Conservation (phyloP, 35 echinoderm and acorn worm genomes). For the Stichopus chloronotus region DNA sequence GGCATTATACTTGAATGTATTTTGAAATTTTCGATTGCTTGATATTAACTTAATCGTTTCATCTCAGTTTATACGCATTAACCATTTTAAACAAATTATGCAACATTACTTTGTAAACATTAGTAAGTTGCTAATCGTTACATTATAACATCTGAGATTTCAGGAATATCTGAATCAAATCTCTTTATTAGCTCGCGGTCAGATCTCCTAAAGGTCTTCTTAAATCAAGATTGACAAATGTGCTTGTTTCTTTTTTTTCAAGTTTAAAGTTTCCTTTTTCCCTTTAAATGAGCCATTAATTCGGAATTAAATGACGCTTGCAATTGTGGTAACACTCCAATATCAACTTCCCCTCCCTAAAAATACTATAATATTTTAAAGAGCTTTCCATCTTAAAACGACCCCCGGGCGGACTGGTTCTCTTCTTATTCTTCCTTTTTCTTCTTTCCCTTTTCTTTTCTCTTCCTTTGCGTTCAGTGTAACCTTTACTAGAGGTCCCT, state of each 20-base stretch:
- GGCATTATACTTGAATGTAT: too few relatives aligned
- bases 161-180: not conserved
- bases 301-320: constrained; percentile 4
- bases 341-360: not conserved
- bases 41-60: too few relatives aligned
- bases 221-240: not conserved
- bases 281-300: not conserved
- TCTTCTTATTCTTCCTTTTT: not conserved
- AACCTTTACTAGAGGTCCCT: constrained; percentile 6
- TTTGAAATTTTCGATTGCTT: too few relatives aligned
- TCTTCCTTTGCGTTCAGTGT: not conserved
- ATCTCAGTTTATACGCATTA: too few relatives aligned
- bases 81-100: too few relatives aligned
- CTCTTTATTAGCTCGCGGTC: not conserved
- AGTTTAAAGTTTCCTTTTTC: not conserved
- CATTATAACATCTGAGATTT: not conserved
- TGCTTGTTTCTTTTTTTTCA: not conserved
- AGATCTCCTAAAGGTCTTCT: not conserved
- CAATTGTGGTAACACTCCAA: not conserved
- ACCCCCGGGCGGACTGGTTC: not conserved
- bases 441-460: not conserved
- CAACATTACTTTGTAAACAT: not conserved
- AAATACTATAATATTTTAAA: constrained; percentile 18
- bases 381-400: not conserved
- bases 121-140: not conserved